Conservation (phyloP, 1,140 invertebrate species). For the Atta cephalotes region DNA sequence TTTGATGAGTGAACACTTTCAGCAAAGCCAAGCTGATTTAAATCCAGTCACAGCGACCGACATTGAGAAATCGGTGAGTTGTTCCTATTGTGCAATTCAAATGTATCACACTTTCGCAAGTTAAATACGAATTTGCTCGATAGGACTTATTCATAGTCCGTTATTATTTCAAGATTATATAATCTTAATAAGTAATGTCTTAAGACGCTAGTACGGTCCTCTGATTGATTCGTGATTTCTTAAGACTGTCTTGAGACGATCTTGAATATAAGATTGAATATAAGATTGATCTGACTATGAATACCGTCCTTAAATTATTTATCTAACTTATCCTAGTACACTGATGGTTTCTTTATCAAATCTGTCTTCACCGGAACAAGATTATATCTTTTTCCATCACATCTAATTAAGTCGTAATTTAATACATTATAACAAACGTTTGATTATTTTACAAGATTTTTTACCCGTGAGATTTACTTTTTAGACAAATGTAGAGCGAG, state of each 20-base stretch:
- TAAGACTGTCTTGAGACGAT: no score
- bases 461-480: background rate
- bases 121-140: background rate
- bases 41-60: conserved; percentile 56
- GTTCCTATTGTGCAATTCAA: conserved; percentile 15
- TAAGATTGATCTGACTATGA: no score
- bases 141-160: no score
- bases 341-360: background rate
- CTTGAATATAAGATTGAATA: no score
- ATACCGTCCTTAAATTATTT: no score
- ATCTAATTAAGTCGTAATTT: background rate
- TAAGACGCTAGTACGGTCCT: no score
- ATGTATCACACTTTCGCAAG: conserved; percentile 19
- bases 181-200: no score
- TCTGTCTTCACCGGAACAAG: background rate
- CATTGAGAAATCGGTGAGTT: conserved; percentile 27
- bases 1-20: conserved; percentile 69
- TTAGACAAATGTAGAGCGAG: background rate
- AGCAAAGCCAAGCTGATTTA: conserved; percentile 56
- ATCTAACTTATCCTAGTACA: background rate
- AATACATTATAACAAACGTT: background rate
- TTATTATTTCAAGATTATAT: no score
- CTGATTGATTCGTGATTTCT: no score
- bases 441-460: background rate
- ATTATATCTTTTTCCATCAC: background rate